Conservation (phyloP, 2,113 vertebrate genomes). For the Microtus richardsoni region DNA sequence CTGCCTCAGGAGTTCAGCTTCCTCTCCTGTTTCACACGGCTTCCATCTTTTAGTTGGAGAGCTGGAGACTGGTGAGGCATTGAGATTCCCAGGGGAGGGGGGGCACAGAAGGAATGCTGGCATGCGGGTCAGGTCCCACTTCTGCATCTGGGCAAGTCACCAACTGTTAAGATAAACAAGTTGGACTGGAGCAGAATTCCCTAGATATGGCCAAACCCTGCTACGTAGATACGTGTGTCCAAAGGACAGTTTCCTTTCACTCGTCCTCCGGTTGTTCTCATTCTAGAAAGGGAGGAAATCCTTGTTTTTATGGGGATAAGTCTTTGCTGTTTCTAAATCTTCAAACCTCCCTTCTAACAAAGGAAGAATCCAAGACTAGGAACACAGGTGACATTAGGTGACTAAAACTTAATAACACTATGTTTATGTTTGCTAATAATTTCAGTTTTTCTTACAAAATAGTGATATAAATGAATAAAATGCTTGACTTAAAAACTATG, state of each 20-base stretch:
- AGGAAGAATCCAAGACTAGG: background rate
- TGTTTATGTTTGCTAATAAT: background rate
- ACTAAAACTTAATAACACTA: background rate
- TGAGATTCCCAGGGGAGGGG: rapidly evolving
- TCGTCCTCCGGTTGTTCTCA: background rate
- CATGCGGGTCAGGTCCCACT: background rate
- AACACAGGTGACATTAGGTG: background rate
- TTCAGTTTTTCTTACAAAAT: background rate
- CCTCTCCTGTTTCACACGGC: background rate
- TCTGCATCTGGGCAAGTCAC: background rate
- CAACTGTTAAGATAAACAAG: background rate
- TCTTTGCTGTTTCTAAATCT: background rate
- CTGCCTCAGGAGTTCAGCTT: background rate
- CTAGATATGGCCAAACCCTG: background rate
- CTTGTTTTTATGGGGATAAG: conserved; percentile 3
- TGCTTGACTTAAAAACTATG: background rate
- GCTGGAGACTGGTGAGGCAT: background rate
- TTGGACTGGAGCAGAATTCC: background rate
- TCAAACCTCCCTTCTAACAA: background rate
- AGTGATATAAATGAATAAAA: background rate
- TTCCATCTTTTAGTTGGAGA: background rate
- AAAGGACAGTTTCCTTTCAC: background rate
- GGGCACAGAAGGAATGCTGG: background rate
- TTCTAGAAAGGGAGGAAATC: background rate
- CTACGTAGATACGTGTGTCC: background rate